Conservation (phyloP, 2,113 vertebrate genomes). For the Mixornis gularis region DNA sequence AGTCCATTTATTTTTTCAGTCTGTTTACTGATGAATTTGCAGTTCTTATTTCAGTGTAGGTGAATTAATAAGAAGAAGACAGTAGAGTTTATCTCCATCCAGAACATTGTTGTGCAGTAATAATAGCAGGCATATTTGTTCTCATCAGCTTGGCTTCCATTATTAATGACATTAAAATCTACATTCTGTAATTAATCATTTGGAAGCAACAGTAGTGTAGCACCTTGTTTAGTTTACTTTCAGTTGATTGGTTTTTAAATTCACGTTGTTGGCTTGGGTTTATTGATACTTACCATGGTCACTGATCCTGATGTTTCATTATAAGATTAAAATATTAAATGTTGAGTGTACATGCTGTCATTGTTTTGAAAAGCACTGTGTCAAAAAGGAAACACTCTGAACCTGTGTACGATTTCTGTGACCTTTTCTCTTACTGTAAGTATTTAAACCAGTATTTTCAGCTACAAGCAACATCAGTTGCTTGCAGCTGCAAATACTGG, state of each 20-base stretch:
- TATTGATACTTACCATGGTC: not conserved
- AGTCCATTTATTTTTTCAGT: conserved; percentile 20
- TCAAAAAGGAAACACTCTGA: not conserved
- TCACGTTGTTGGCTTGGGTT: not conserved
- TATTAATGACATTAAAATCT: not conserved
- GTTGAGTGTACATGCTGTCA: not conserved
- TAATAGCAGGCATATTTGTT: conserved; percentile 2
- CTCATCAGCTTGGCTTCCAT: not conserved
- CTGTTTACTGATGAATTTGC: conserved; percentile 36
- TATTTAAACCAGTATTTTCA: not conserved
- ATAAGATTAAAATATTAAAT: not conserved
- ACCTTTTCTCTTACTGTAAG: not conserved
- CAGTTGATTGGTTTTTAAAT: not conserved
- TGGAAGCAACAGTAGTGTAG: not conserved
- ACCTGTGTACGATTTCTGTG: not conserved
- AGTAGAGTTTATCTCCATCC: not conserved
- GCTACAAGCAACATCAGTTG: not conserved
- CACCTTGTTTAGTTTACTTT: not conserved
- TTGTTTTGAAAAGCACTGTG: not conserved
- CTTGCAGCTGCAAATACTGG: no score
- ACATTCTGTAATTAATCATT: not conserved
- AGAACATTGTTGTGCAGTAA: not conserved
- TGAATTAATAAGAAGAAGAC: not conserved
- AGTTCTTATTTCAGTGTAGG: not conserved
- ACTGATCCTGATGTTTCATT: not conserved